phyloP scores from a whole-genome alignment of 35 echinoderm and acorn worm genomes.

The Patiria miniata region DNA sequence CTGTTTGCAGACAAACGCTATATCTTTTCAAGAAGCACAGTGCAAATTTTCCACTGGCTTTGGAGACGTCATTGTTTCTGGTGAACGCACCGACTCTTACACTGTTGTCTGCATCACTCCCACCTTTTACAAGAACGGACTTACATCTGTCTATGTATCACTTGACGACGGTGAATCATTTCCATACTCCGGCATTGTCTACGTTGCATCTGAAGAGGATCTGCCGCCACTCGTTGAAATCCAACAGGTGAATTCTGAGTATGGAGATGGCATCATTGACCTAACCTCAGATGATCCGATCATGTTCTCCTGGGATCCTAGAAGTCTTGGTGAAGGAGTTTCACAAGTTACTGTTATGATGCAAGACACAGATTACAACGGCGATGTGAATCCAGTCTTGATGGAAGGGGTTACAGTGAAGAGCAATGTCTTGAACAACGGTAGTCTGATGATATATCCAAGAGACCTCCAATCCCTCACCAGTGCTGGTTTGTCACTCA shows the following conservation, averaged over 20 bases:
- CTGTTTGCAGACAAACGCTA: slow-evolving; percentile 23
- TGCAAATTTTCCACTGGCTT: slow-evolving; percentile 41
- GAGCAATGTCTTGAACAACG: slow-evolving; percentile 24
- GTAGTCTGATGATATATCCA: neutral
- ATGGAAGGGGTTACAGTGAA: slow-evolving; percentile 1
- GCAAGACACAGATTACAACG: neutral
- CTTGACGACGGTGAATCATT: slow-evolving; percentile 52
- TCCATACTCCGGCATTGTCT: slow-evolving; percentile 52
- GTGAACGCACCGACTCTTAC: slow-evolving; percentile 5
- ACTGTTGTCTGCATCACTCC: slow-evolving; percentile 51
- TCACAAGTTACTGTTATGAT: slow-evolving; percentile 23
- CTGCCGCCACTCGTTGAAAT: neutral
- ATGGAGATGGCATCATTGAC: slow-evolving; percentile 33
- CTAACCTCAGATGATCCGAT: slow-evolving; percentile 15
- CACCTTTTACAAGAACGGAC: slow-evolving; percentile 38
- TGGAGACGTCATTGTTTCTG: neutral
- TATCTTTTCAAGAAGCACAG: neutral
- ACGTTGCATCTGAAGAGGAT: slow-evolving; percentile 57
- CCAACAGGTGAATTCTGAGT: neutral
- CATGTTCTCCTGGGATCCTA: slow-evolving; percentile 29
- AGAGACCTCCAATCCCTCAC: neutral
- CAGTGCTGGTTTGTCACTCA: neutral
- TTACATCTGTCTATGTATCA: slow-evolving; percentile 50
- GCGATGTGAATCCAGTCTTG: neutral
- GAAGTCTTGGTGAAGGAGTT: slow-evolving; percentile 5